These are phyloP conservation scores for Drosophila eugracilis DNA, from an alignment of 1,140 invertebrate genomes.

Conservation along the genomic window DNA sequence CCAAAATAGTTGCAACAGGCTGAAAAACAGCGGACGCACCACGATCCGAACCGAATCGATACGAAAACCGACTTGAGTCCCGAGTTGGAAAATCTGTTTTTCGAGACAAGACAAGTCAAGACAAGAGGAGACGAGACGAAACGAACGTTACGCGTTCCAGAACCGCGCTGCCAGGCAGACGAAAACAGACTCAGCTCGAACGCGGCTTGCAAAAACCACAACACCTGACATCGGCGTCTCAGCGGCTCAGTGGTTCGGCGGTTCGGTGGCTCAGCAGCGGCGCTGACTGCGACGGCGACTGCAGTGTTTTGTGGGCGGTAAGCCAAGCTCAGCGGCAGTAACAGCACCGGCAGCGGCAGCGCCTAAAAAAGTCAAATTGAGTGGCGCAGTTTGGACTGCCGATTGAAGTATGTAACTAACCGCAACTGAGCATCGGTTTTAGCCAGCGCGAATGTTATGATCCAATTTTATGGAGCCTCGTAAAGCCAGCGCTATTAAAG, in stretches of 20 bases:
- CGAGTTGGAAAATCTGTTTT: conserved; percentile 32
- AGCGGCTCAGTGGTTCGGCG: conserved; percentile 15
- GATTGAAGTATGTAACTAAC: conserved; percentile 39
- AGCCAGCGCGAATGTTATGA: conserved; percentile 19
- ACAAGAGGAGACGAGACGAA: neutral
- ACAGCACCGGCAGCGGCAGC: too few relatives aligned
- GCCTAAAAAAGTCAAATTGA: conserved; percentile 51
- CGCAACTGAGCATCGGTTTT: conserved; percentile 8
- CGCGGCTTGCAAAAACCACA: conserved; percentile 78
- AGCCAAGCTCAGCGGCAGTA: conserved; percentile 27
- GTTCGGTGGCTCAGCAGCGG: conserved; percentile 7
- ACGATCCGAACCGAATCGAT: conserved; percentile 27
- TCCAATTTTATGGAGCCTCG: conserved; percentile 27
- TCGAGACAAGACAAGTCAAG: conserved; percentile 1
- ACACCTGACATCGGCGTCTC: conserved; percentile 59
- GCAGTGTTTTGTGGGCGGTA: conserved; percentile 50
- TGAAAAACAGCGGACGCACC: conserved; percentile 6
- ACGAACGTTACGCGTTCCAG: conserved; percentile 72
- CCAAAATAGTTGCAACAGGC: conserved; percentile 47
- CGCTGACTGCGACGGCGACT: conserved; percentile 22
- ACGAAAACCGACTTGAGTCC: conserved; percentile 40
- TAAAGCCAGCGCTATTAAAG: conserved; percentile 2
- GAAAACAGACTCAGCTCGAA: conserved; percentile 73
- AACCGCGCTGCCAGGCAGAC: conserved; percentile 80
- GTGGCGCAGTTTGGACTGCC: conserved; percentile 39